Percentiles rank a stretch among this genome's conserved stretches.
phyloP scores from a whole-genome alignment of 2,113 vertebrate genomes.

The Lepus americanus region DNA sequence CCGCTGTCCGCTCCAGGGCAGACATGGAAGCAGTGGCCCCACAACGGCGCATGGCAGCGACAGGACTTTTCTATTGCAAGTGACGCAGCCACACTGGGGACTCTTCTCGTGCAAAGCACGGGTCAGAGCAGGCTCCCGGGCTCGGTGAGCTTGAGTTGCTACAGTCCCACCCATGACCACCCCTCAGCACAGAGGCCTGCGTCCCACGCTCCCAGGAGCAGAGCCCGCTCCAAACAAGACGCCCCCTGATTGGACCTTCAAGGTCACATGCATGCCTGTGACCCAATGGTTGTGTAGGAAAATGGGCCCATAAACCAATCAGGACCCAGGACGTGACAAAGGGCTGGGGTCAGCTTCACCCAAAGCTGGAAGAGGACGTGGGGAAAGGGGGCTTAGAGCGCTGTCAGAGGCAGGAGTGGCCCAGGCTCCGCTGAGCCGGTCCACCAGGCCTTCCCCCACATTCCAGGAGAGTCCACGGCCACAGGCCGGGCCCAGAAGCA shows the following conservation, averaged over 20 bases:
- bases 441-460: no score
- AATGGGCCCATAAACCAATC: neutral
- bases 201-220: no score
- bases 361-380: fast-evolving
- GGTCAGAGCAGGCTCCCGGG: neutral
- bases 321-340: fast-evolving
- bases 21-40: fast-evolving
- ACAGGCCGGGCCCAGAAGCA: no score
- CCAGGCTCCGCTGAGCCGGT: neutral
- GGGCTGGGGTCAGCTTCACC: neutral
- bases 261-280: neutral
- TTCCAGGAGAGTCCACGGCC: no score
- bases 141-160: neutral
- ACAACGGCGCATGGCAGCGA: fast-evolving
- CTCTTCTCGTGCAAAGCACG: fast-evolving
- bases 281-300: neutral
- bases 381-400: fast-evolving
- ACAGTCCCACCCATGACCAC: no score
- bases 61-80: no score
- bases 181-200: no score
- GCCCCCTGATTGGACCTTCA: neutral
- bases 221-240: neutral
- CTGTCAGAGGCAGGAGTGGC: neutral
- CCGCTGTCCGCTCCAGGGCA: neutral
- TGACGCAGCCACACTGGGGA: fast-evolving